These are phyloP conservation scores for Tenthredo livida DNA, from an alignment of 2,888 invertebrate genomes.

Conservation along the genomic window DNA sequence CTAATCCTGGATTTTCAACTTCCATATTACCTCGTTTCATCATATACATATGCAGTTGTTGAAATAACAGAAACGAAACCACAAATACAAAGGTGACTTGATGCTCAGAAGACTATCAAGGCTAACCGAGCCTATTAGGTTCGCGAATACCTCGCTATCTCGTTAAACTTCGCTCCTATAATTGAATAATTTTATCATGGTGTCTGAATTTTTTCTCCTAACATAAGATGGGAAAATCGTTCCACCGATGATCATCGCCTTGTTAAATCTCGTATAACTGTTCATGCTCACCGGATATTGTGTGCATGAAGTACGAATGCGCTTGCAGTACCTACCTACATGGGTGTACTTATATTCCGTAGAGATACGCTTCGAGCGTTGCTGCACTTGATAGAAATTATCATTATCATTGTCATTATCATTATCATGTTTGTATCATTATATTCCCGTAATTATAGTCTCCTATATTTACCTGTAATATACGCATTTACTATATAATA, in stretches of 20 bases:
- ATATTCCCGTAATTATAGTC: neutral
- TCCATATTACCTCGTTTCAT: slow-evolving; percentile 22
- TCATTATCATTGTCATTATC: neutral
- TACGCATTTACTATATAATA: neutral
- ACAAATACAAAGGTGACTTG: neutral
- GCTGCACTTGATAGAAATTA: neutral
- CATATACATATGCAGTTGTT: neutral
- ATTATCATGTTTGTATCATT: slow-evolving; percentile 3
- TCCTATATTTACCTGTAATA: neutral
- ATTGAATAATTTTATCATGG: neutral
- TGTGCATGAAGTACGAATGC: neutral
- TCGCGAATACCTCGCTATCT: slow-evolving; percentile 2
- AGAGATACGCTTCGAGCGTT: neutral
- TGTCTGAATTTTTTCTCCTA: neutral
- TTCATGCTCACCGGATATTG: neutral
- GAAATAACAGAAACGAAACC: neutral
- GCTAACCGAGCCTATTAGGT: slow-evolving; percentile 25
- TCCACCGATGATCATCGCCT: neutral
- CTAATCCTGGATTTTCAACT: slow-evolving; percentile 32
- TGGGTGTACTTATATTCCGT: neutral
- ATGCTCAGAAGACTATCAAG: neutral
- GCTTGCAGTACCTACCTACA: neutral
- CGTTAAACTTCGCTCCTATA: neutral
- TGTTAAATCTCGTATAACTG: slow-evolving; percentile 1
- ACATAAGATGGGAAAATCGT: neutral